Conservation (phyloP, 1,140 invertebrate species). For the Hylyphantes graminicola region DNA sequence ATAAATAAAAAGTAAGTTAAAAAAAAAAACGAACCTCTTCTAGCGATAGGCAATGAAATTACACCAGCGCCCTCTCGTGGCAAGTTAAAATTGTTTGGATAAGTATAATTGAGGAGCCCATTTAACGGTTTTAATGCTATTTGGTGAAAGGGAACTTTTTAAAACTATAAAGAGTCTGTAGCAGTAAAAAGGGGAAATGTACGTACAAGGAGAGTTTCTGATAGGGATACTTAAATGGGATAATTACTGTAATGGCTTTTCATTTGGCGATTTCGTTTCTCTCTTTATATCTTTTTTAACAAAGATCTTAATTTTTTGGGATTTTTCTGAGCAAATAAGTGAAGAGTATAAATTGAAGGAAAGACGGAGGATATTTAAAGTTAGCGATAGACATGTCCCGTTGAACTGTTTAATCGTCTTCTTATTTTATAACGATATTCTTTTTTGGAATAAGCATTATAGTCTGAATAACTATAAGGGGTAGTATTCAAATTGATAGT, state of each 20-base stretch:
- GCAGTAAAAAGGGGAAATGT: neutral
- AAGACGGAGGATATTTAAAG: too few species aligned
- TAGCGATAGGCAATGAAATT: too few species aligned
- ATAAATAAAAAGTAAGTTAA: neutral
- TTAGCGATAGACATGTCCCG: too few species aligned
- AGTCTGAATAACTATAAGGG: too few species aligned
- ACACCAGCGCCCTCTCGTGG: neutral
- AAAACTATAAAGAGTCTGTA: conserved; percentile 38
- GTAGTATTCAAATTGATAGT: too few species aligned
- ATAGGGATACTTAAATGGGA: conserved; percentile 53
- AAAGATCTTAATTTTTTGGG: conserved; percentile 10
- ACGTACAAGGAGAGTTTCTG: conserved; percentile 14
- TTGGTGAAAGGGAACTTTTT: conserved; percentile 42
- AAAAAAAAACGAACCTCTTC: neutral
- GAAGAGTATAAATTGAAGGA: neutral
- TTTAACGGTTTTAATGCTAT: conserved; percentile 56
- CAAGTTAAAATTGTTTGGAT: conserved; percentile 57
- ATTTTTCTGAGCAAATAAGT: conserved; percentile 3
- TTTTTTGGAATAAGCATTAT: too few species aligned
- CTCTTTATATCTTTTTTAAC: conserved; percentile 10
- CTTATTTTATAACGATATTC: too few species aligned
- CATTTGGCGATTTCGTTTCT: conserved; percentile 44
- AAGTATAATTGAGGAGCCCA: conserved; percentile 55
- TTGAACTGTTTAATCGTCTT: too few species aligned
- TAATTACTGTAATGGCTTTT: conserved; percentile 55